Evolutionary conservation across 2,797 vertebrate species (phyloP), one percentile per base, ranked within the genome.

Genomic region (Zenarchopterus dispar): DNA sequence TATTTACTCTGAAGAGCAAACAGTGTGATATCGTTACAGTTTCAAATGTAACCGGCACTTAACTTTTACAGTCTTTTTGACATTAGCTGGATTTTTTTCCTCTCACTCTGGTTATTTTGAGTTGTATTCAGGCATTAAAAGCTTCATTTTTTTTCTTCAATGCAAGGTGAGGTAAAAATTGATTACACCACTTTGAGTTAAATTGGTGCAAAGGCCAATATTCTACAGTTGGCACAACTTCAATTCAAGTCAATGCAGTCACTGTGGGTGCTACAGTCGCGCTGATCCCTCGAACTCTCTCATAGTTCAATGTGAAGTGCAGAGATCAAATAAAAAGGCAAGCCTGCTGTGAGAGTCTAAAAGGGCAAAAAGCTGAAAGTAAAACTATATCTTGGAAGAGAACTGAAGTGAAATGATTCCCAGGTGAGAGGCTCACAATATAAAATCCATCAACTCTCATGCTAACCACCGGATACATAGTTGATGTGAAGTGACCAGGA

Each of bases 261-360:
- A 62, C 53, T 49, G 59, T 62, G 19, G 44, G 50, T 62, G 62
- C 70, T 59, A 64, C 64, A 60, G 56, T 59, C n/a, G 19, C 43
- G 56, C 45, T 54, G 56, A 70, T 79, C 61, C 63, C 71, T 67
- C 65, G 73, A 55, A 22, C 31, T 36, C 23, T 53, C 58, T 59
- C 67, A 61, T 22, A 56, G 75, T 53, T 81, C 46, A 68, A 51
- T 76, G 80, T 42, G 58, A 60, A n/a, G 65, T 6, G 51, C 61
- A 72, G 68, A 56, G 68, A 72, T 67, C 68, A 77, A 69, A 82
- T 73, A 68, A 62, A 75, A 74, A 67, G 56, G 24, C 44, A 55
- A 6, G 28, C 19, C 33, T 61, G 52, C 65, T 75, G 63, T 43
- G 75, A 48, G 68, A 78, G 66, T 56, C 49, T 62, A 26, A 75